Percentiles rank a stretch among this genome's conserved stretches.
phyloP scores from a whole-genome alignment of 2,888 invertebrate genomes.

The Drosophila mercatorum region DNA sequence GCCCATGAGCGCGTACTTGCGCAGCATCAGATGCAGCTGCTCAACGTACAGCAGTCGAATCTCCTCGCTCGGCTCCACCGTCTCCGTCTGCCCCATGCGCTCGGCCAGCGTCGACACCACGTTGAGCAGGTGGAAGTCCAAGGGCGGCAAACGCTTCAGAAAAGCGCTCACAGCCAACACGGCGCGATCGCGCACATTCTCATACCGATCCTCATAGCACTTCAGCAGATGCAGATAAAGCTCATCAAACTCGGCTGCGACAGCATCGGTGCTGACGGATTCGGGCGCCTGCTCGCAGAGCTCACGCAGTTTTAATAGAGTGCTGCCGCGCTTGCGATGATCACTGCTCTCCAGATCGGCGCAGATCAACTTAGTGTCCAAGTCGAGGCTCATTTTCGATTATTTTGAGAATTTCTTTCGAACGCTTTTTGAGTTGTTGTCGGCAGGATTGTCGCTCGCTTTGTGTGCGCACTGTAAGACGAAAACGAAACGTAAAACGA shows the following conservation, averaged over 20 bases:
- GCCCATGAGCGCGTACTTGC: slow-evolving; percentile 87
- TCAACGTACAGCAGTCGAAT: slow-evolving; percentile 89
- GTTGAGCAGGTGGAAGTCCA: slow-evolving; percentile 90
- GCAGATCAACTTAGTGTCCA: slow-evolving; percentile 60
- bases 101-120: slow-evolving; percentile 91
- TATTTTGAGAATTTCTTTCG: neutral
- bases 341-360: slow-evolving; percentile 49
- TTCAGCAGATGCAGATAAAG: slow-evolving; percentile 83
- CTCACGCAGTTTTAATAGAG: slow-evolving; percentile 49
- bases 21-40: slow-evolving; percentile 88
- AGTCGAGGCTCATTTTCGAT: slow-evolving; percentile 41
- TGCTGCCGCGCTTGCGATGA: slow-evolving; percentile 57
- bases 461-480: slow-evolving; percentile 34
- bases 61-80: slow-evolving; percentile 91
- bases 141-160: slow-evolving; percentile 86
- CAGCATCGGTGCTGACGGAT: slow-evolving; percentile 20
- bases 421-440: slow-evolving; percentile 15
- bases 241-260: slow-evolving; percentile 75
- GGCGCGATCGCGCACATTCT: slow-evolving; percentile 81
- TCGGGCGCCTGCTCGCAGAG: slow-evolving; percentile 26
- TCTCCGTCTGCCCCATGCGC: slow-evolving; percentile 91
- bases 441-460: slow-evolving; percentile 19
- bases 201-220: slow-evolving; percentile 83
- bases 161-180: slow-evolving; percentile 74
- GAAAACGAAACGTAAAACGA: slow-evolving; percentile 42